Evolutionary conservation across 2,888 invertebrate genomes (phyloP), one percentile per base, ranked within the genome.

Genomic region (Meliscaeva auricollis): DNA sequence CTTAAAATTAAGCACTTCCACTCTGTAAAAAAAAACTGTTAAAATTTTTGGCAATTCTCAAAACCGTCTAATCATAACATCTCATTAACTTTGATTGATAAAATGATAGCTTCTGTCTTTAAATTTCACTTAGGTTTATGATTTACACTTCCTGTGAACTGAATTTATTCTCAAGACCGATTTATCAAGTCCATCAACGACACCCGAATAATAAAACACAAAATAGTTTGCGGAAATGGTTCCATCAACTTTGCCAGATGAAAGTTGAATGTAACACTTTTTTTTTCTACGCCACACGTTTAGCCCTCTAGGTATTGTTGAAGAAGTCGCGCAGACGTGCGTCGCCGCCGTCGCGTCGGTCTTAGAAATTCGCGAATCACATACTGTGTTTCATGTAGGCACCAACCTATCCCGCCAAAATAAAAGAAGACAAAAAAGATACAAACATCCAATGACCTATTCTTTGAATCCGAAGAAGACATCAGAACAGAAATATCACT

Each of bases 181-280:
- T 41, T 35, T 26, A 48, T 69, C 54, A 41, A 64, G 22, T 15
- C 15, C 13, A 66, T 32, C 17, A 41, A 17, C 9, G n/a, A 32
- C 35, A n/a, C 41, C 30, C 22, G 35, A 79, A 60, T 7, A 26
- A 41, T 32, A 60, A 69, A 20, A 30, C 30, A 52, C 41, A 69
- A 46, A 15, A 52, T 20, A 7, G 17, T 17, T 50, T 50, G 66
- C 66, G 66, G 66, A 77, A 74, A 80, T 60, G 38, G 17, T 30
- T 35, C 35, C 74, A 66, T 50, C 52, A 22, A 41, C 56, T n/a
- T 38, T 70, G 30, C 69, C 46, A 62, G 80, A 84, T 84, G 80
- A 84, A 84, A 84, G 84, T 80, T 84, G 84, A 68, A 60, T 84
- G 80, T 84, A 80, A 80, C 75, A 84, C 75, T 84, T 80, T 64